Conservation (phyloP, 2,888 invertebrate species). For the Panorpa germanica region DNA sequence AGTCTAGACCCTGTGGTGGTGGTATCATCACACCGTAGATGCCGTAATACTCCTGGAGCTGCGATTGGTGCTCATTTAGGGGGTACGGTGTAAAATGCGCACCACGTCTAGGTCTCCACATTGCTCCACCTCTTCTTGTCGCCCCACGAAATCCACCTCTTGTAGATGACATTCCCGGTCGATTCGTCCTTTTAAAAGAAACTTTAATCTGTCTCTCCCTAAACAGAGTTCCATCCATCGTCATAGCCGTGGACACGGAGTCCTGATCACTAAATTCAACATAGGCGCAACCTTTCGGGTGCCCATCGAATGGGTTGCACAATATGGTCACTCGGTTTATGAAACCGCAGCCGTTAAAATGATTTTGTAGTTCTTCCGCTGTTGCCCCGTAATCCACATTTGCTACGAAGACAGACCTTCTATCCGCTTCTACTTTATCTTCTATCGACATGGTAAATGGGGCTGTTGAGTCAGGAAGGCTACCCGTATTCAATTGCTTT, state of each 20-base stretch:
- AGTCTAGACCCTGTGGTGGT: too few relatives aligned
- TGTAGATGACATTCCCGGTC: constrained; percentile 37
- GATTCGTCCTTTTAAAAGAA: constrained; percentile 35
- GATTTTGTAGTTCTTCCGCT: constrained; percentile 40
- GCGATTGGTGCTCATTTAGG: too few relatives aligned
- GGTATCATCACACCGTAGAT: too few relatives aligned
- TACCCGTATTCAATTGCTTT: too few relatives aligned
- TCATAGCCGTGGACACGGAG: constrained; percentile 35
- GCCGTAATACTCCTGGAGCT: too few relatives aligned
- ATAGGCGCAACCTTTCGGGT: constrained; percentile 46
- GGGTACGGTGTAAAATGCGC: too few relatives aligned
- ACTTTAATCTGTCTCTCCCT: constrained; percentile 42
- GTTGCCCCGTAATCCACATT: constrained; percentile 38
- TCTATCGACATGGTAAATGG: constrained; percentile 27
- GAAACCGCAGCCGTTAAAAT: constrained; percentile 43
- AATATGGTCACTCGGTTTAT: constrained; percentile 42
- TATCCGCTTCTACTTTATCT: constrained; percentile 38
- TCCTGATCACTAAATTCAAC: constrained; percentile 42
- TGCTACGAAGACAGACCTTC: constrained; percentile 30
- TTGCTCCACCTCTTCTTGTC: too few relatives aligned
- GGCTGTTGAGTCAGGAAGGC: too few relatives aligned
- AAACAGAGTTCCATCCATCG: constrained; percentile 38
- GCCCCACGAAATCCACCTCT: background rate
- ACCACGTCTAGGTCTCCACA: too few relatives aligned
- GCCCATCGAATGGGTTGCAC: constrained; percentile 39